phyloP scores from a whole-genome alignment of 2,797 vertebrate genomes.

The Pyrocephalus nanus region DNA sequence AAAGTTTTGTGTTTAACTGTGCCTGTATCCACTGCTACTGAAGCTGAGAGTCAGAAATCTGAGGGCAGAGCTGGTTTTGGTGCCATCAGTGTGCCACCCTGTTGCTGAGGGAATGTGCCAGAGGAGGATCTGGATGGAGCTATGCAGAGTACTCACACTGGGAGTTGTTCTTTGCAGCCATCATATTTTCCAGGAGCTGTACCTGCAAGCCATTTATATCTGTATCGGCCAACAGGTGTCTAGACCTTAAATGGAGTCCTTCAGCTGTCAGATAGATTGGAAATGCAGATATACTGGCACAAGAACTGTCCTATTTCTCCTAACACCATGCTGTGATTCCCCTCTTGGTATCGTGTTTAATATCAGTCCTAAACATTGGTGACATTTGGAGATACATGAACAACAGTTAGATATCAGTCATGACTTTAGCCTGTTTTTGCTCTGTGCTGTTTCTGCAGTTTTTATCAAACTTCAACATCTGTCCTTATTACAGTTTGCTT shows the following conservation, averaged over 20 bases:
- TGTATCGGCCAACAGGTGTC: not conserved
- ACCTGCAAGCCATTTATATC: conserved; percentile 21
- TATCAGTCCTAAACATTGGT: not conserved
- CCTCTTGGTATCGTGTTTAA: not conserved
- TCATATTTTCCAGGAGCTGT: conserved; percentile 13
- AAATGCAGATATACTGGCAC: not conserved
- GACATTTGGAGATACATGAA: not conserved
- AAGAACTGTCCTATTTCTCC: not conserved
- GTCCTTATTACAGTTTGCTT: not conserved
- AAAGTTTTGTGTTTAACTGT: not conserved
- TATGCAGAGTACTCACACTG: not conserved
- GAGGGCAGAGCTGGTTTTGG: not conserved
- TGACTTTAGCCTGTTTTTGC: not conserved
- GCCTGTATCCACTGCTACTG: not conserved
- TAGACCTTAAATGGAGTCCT: not conserved
- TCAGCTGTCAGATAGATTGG: not conserved
- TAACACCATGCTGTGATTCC: not conserved
- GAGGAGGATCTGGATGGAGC: not conserved
- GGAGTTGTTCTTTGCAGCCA: not conserved
- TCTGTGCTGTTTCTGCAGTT: not conserved
- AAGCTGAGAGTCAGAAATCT: not conserved
- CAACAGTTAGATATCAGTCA: not conserved
- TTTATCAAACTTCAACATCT: not conserved
- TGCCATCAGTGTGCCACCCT: not conserved
- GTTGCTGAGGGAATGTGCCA: not conserved